Base-by-base conservation (phyloP, 1,140 invertebrate species). In the Helicoverpa armigera region DNA sequence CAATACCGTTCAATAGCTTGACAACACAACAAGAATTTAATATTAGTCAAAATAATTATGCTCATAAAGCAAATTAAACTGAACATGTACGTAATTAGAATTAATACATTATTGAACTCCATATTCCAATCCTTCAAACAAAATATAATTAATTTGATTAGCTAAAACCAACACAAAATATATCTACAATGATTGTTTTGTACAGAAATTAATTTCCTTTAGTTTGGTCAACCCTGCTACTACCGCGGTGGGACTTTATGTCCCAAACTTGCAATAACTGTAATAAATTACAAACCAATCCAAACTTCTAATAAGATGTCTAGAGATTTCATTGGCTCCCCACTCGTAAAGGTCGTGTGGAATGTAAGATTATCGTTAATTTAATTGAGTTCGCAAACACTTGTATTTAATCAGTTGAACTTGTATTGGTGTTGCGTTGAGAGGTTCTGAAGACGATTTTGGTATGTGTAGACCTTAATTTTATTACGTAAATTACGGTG, bases 271-370 rank as follows among this genome's bases (percentile, higher is more conserved):
- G 87, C 86, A 89, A 90, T 91, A 91, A 91, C 91, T 87, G 82
- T 90, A 90, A 92, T 91, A 91, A 92, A 91, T 92, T 90, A 90
- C 88, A 78, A 91, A 85, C 90, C 89, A 89, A 92, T 91, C 88
- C 89, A 91, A 91, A 78, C 90, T 90, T 90, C 82, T 89, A 92
- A 91, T 92, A 91, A 91, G 91, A 89, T 82, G 83, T 65, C 73
- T 85, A 60, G 53, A 86, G 85, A 84, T 84, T 86, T 81, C 83
- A 70, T 69, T 83, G 81, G 82, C 72, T 61, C 63, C 75, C 23
- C 12, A 14, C 12, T 60, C 63, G 74, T 82, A 81, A 48, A 83
- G 84, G 79, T 82, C 83, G 83, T 84, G 79, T 82, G 85, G 85
- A 83, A 86, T 85, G 86, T 86, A 85, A 85, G 86, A 89, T 89